Base-by-base conservation (phyloP, 2,888 invertebrate genomes). In the Sericinus montela region DNA sequence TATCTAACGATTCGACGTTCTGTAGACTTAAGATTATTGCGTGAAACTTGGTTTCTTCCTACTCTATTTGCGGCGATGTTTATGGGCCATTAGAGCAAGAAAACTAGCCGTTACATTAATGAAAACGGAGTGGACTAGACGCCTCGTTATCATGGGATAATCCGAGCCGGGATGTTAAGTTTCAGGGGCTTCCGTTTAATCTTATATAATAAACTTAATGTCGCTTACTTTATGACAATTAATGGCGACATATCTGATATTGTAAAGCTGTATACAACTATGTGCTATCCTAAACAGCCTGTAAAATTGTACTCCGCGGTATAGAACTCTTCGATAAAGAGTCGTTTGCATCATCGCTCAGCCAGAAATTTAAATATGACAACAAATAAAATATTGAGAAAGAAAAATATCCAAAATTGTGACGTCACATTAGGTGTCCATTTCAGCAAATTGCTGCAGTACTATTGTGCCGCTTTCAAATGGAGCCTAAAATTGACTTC, bases 141-240 rank as follows among this genome's bases (percentile, higher is more conserved):
- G 62, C 58, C 73, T 82, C 81, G 82, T 84, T 84, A 83, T 75
- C 79, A 74, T 71, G 72, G 80, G 80, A 81, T 85, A 81, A 84
- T 76, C 80, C 73, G 60, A 61, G 63, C 61, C 62, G 58, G 58
- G 53, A 48, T 45, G 51, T 45, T 46, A 52, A 49, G 57, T 53
- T 56, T 52, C 54, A 54, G 53, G 36, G 48, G 58, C 54, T 53
- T 54, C 34, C 23, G 29, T 39, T 44, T 56, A 46, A 53, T 59
- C 52, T 48, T 41, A 51, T 45, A 52, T 55, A 56, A 54, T 56
- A 58, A 53, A 54, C 40, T 52, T 50, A 43, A 44, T 19, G 52
- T 48, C 36, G 23, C 36, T 25, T 13, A 38, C 40, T 30, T 48
- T 36, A 47, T 15, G 35, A 25, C 40, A 23, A 36, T 41, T 43